Conservation (phyloP, 2,797 vertebrate genomes). For the Valencia hispanica region DNA sequence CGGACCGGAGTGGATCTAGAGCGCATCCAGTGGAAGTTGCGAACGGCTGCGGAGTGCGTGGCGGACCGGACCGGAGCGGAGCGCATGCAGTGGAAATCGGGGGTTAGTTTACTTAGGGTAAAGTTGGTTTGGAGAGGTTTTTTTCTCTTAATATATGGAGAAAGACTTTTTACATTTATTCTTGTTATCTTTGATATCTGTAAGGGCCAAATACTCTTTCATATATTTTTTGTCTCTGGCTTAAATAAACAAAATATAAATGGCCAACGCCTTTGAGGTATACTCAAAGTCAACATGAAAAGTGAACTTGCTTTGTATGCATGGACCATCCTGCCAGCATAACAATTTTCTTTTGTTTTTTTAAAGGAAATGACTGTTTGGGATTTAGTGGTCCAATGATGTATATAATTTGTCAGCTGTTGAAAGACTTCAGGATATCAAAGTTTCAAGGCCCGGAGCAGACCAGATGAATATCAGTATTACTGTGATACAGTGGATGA, state of each 20-base stretch:
- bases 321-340: neutral
- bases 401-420: constrained; percentile 25
- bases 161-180: neutral
- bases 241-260: neutral
- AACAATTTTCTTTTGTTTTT: neutral
- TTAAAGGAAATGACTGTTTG: neutral
- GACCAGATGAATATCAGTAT: constrained; percentile 61
- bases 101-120: no score
- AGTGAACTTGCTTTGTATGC: neutral
- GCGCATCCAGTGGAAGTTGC: no score
- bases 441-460: constrained; percentile 12
- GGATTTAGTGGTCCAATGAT: neutral
- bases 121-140: neutral
- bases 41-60: no score
- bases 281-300: neutral
- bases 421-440: constrained; percentile 39
- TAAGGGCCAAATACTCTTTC: neutral
- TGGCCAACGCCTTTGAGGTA: neutral
- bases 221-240: neutral
- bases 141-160: neutral
- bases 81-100: no score
- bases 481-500: constrained; percentile 71
- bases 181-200: neutral
- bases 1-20: no score
- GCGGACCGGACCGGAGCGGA: no score